phyloP scores from a whole-genome alignment of 2,797 vertebrate species.

The Urocyon cinereoargenteus region DNA sequence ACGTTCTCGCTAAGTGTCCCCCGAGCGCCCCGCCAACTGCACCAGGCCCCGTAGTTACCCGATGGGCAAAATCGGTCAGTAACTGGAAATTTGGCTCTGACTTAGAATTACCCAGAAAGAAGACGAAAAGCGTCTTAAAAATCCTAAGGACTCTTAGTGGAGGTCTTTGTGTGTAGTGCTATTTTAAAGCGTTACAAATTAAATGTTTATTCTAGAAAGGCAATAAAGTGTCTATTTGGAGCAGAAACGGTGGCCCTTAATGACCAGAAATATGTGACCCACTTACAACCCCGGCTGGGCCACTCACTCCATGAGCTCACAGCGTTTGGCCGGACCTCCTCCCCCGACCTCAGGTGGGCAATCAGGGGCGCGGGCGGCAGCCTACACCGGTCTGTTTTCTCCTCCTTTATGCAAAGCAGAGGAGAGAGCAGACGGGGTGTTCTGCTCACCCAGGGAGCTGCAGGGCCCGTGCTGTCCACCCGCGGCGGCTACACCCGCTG shows the following conservation, averaged over 20 bases:
- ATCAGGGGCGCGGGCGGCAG: not conserved
- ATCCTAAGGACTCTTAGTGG: not conserved
- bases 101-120: not conserved
- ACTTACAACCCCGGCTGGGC: not conserved
- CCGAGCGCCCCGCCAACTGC: no score
- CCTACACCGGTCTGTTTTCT: not conserved
- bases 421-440: not conserved
- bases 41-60: not conserved
- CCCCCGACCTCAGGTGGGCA: not conserved
- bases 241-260: conserved; percentile 8
- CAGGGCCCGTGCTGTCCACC: no score
- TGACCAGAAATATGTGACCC: not conserved
- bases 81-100: not conserved
- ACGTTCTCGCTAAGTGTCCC: no score
- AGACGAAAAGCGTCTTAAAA: conserved; percentile 3
- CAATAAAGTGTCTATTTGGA: not conserved
- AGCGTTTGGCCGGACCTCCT: not conserved
- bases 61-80: not conserved
- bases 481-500: no score
- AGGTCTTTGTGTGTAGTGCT: not conserved
- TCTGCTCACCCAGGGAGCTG: not conserved
- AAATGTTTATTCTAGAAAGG: not conserved
- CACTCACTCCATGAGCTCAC: conserved; percentile 10
- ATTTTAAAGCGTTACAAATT: conserved; percentile 33
- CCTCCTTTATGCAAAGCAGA: not conserved